phyloP scores from a whole-genome alignment of 2,113 vertebrate genomes.

The Cyprinodon variegatus region DNA sequence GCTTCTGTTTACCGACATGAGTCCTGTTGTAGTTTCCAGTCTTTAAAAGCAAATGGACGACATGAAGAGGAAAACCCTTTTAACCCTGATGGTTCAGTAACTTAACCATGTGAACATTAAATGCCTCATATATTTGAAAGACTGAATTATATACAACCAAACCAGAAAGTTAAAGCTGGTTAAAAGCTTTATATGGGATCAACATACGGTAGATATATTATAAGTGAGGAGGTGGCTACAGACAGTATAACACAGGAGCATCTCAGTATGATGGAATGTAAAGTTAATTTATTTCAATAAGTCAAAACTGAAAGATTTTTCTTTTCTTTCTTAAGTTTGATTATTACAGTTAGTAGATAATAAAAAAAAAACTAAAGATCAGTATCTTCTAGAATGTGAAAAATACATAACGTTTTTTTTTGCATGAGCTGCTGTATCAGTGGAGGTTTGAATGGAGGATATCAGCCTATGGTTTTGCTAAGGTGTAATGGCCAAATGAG shows the following conservation, averaged over 20 bases:
- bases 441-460: background rate
- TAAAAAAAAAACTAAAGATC: too few relatives aligned
- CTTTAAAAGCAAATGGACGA: slow-evolving; percentile 6
- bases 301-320: background rate
- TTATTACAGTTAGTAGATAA: too few relatives aligned
- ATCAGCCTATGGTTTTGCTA: too few relatives aligned
- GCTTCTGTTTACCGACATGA: background rate
- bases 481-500: too few relatives aligned
- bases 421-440: background rate
- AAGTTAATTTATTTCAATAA: background rate
- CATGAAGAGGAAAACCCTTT: background rate
- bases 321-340: background rate
- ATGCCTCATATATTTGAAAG: slow-evolving; percentile 1
- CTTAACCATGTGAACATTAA: slow-evolving; percentile 4
- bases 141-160: slow-evolving; percentile 10
- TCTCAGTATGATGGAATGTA: background rate
- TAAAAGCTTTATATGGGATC: slow-evolving; percentile 7
- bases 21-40: background rate
- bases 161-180: slow-evolving; percentile 20
- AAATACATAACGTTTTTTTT: background rate
- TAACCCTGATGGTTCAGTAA: background rate
- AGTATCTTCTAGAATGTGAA: too few relatives aligned
- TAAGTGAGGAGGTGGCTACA: slow-evolving; percentile 7
- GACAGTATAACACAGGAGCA: background rate
- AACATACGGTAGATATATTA: slow-evolving; percentile 15